Evolutionary conservation across 2,113 vertebrate genomes (phyloP), one percentile per base, ranked within the genome.

Genomic region (Cyanoramphus novaezelandiae): DNA sequence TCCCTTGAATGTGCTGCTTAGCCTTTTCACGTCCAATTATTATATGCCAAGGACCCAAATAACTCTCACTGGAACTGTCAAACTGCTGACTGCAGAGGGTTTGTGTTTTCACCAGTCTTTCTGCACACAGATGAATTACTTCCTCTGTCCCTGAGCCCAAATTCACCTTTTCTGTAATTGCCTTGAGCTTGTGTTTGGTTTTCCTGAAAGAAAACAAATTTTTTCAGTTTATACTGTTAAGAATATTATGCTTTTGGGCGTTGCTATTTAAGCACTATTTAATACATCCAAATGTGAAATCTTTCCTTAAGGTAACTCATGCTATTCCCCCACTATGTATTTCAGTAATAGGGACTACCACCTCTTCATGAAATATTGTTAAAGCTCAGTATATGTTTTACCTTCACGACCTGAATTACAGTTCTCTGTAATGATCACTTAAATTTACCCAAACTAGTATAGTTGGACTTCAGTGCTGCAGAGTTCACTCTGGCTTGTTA

Each of bases 1-100:
- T 14, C 44, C 9, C 33, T 64, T 0, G 0, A 43, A 57, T 9
- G 3, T 23, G 8, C 59, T 75, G 13, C 8, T 75, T 59, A 71
- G 24, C 0, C 46, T 65, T 84, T 77, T 82, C 17, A 27, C 19
- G 10, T 72, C 39, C 9, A 50, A 1, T 29, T 63, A 10, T 35
- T 52, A 43, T 17, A 27, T 57, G 72, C 16, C 49, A 63, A 25
- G 7, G 18, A 78, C 25, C 24, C 50, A 81, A 72, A 57, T 1
- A 1, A 41, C 18, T 52, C n/a, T 44, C 60, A 44, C n/a, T 71
- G 31, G 50, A 78, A n/a, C 21, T 93, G 21, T 53, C 69, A 87
- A 27, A 65, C 18, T 57, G 33, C 17, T 50, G 17, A 52, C 60
- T 55, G 20, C 53, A 69, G 23, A 24, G 19, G 2, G 7, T 35